Percentiles rank a stretch among this genome's conserved stretches.
Evolutionary conservation across 2,888 invertebrate genomes (phyloP).

Genomic region (Leptodirus hochenwartii): DNA sequence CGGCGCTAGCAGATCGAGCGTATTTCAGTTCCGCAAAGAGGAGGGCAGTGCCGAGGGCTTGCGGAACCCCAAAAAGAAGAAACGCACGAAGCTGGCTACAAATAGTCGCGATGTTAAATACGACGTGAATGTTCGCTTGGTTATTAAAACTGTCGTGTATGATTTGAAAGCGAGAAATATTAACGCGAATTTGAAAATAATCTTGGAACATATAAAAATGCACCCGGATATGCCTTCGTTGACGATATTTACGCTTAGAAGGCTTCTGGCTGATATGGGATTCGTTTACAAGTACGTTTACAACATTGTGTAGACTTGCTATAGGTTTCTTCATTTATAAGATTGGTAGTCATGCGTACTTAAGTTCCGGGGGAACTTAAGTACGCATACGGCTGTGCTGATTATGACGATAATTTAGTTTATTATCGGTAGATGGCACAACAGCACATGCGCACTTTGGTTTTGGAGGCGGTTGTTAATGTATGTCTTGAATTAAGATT

Average conservation of each 20-base stretch:
- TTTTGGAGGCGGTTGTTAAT: too few relatives aligned
- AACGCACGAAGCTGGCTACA: slow-evolving; percentile 24
- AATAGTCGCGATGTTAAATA: slow-evolving; percentile 26
- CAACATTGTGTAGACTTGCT: too few relatives aligned
- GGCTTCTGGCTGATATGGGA: slow-evolving; percentile 26
- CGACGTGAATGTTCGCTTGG: slow-evolving; percentile 21
- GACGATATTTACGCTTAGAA: slow-evolving; percentile 24
- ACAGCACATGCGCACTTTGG: too few relatives aligned
- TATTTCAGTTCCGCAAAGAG: slow-evolving; percentile 26
- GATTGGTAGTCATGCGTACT: too few relatives aligned
- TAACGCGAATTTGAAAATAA: slow-evolving; percentile 23
- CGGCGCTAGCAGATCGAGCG: slow-evolving; percentile 26
- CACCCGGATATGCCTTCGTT: slow-evolving; percentile 22
- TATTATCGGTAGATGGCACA: too few relatives aligned
- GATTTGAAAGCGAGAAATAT: slow-evolving; percentile 23
- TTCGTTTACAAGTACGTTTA: slow-evolving; percentile 25
- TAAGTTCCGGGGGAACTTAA: too few relatives aligned
- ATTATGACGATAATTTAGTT: too few relatives aligned
- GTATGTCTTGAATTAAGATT: too few relatives aligned
- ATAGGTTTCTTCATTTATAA: too few relatives aligned
- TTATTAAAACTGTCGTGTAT: slow-evolving; percentile 23
- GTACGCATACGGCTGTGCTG: too few relatives aligned
- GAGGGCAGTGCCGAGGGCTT: slow-evolving; percentile 25
- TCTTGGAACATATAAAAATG: slow-evolving; percentile 22
- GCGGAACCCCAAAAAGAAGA: slow-evolving; percentile 25